These are phyloP conservation scores for human DNA, from an alignment of 2,113 vertebrate genomes.

Conservation along the genomic window GRCh38 chrX:112999501-113000000, in stretches of 20 bases:
- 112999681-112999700: neutral
- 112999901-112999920: neutral
- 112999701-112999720: neutral
- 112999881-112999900: neutral
- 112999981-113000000: neutral
- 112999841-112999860: neutral
- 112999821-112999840: neutral
- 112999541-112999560: conserved; percentile 6
- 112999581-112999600: neutral
- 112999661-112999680: neutral
- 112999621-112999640: neutral
- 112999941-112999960: neutral
- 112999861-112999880: neutral
- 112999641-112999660: conserved; percentile 40
- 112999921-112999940: neutral
- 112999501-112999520: conserved; percentile 9
- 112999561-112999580: neutral
- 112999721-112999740: neutral
- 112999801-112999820: neutral
- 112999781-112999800: neutral
- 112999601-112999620: neutral
- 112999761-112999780: neutral
- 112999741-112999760: neutral
- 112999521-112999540: conserved; percentile 26
- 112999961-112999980: neutral